Percentiles rank a stretch among this genome's conserved stretches.
These are phyloP conservation scores for Tipula unca DNA, from an alignment of 2,888 invertebrate genomes.

Conservation along the genomic window DNA sequence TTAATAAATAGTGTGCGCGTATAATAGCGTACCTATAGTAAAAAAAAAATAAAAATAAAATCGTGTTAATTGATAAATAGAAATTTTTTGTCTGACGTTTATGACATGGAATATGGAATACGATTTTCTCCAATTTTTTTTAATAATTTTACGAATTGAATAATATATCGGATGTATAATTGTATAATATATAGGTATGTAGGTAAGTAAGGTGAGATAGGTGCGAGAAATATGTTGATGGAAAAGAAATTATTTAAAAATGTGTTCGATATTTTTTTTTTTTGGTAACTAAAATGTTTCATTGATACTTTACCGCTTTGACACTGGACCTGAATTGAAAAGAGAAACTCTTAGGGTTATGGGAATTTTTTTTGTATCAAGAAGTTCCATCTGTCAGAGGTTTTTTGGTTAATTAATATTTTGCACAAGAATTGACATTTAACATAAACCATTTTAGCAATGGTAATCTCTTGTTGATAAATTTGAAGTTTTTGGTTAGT, in stretches of 20 bases:
- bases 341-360: neutral
- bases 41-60: neutral
- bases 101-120: neutral
- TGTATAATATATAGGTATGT: neutral
- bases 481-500: too few relatives aligned
- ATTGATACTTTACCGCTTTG: neutral
- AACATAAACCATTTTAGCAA: too few relatives aligned
- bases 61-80: neutral
- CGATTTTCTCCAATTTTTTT: neutral
- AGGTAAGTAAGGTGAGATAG: neutral
- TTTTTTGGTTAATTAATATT: too few relatives aligned
- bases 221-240: neutral
- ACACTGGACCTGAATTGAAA: neutral
- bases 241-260: neutral
- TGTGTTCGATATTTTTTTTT: neutral
- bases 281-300: neutral
- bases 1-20: neutral
- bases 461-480: too few relatives aligned
- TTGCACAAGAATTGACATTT: too few relatives aligned
- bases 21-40: too few relatives aligned
- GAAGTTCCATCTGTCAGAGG: too few relatives aligned
- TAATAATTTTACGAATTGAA: neutral
- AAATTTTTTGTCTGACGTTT: neutral
- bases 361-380: neutral
- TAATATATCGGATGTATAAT: neutral